These are phyloP conservation scores for Malurus leucopterus DNA, from an alignment of 2,797 vertebrate genomes.

Conservation along the genomic window DNA sequence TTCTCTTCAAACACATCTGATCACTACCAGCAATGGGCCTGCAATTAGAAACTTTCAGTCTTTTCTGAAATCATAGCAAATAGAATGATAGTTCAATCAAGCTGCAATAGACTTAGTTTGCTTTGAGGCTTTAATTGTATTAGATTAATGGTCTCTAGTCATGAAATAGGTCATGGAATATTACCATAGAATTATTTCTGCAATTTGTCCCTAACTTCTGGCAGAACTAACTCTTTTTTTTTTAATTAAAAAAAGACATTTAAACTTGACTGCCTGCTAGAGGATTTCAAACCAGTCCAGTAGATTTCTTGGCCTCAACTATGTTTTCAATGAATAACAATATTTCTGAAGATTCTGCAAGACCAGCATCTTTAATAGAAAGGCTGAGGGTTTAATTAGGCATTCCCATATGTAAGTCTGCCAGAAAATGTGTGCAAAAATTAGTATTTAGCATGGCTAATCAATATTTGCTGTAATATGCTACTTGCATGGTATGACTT, in stretches of 20 bases:
- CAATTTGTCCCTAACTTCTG: neutral
- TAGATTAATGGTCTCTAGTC: neutral
- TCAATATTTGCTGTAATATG: neutral
- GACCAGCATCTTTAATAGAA: neutral
- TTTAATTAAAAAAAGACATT: neutral
- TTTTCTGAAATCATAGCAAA: neutral
- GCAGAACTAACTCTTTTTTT: neutral
- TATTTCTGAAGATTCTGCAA: neutral
- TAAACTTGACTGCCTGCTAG: neutral
- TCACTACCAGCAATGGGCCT: neutral
- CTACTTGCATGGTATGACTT: neutral
- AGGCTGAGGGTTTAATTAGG: neutral
- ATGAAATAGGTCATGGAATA: neutral
- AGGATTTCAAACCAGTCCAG: neutral
- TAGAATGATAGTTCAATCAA: neutral
- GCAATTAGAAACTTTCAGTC: neutral
- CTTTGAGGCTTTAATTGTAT: neutral
- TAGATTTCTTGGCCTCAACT: neutral
- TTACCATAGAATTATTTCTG: neutral
- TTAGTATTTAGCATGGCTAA: neutral
- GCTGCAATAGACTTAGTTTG: neutral
- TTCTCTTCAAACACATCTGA: neutral
- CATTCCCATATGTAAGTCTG: neutral
- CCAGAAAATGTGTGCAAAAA: neutral
- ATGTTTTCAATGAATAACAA: neutral